Percentiles rank a stretch among this genome's conserved stretches.
Evolutionary conservation across 2,888 invertebrate species (phyloP).

Genomic region (Nesidiocoris tenuis): DNA sequence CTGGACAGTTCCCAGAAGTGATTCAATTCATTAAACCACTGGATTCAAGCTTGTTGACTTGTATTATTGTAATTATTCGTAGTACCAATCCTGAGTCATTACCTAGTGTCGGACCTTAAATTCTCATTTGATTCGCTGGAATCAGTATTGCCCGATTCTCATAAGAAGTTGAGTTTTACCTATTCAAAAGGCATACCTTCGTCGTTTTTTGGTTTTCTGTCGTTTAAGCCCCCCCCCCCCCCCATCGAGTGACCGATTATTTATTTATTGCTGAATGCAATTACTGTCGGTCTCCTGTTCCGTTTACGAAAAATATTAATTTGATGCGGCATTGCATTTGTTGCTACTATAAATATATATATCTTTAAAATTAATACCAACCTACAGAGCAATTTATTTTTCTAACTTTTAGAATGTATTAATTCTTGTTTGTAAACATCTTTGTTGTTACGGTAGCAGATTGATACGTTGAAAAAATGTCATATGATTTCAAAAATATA

Average conservation of each 20-base stretch:
- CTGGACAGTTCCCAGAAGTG: no score
- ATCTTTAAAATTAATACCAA: conserved; percentile 33
- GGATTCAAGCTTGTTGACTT: no score
- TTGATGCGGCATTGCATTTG: conserved; percentile 9
- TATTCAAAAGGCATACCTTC: no score
- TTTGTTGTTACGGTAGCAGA: conserved; percentile 24
- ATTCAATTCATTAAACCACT: no score
- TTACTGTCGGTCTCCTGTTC: background rate
- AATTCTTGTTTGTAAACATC: conserved; percentile 30
- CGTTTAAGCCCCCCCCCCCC: no score
- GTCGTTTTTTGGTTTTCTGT: no score
- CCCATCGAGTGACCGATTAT: background rate
- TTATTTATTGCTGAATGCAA: background rate
- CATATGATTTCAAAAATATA: conserved; percentile 1
- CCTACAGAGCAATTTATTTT: conserved; percentile 39
- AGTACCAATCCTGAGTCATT: no score
- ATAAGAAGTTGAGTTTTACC: no score
- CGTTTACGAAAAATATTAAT: background rate
- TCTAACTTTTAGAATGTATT: conserved; percentile 34
- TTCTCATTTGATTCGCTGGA: no score
- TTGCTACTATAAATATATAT: conserved; percentile 29
- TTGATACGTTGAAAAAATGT: conserved; percentile 23
- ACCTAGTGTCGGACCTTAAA: no score
- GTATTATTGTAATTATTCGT: no score
- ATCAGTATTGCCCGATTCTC: no score